Evolutionary conservation across 1,140 invertebrate species (phyloP).

Genomic region (Probaryconus sp.): DNA sequence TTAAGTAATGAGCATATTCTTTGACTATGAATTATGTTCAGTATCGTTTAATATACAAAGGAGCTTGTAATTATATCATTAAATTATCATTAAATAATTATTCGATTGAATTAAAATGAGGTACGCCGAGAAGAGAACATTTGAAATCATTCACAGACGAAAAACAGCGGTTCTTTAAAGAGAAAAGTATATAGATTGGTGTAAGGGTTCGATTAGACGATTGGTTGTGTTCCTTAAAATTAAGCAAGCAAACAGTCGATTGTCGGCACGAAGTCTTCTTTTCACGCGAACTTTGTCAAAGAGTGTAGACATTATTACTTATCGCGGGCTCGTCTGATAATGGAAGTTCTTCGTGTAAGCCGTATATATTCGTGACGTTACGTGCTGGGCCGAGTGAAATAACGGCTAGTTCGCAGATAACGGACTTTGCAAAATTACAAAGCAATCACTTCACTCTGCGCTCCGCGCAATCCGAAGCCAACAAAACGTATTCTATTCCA

Average conservation of each 20-base stretch:
- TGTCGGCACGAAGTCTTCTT: constrained; percentile 24
- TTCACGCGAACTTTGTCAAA: constrained; percentile 18
- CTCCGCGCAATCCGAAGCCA: constrained; percentile 41
- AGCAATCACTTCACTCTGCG: constrained; percentile 46
- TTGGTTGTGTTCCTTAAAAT: constrained; percentile 34
- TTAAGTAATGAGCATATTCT: no score
- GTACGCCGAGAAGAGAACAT: no score
- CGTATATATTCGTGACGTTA: constrained; percentile 47
- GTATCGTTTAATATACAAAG: no score
- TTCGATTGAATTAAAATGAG: no score
- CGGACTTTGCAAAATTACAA: constrained; percentile 57
- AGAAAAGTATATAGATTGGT: constrained; percentile 4
- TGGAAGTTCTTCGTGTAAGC: constrained; percentile 39
- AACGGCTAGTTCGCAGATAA: constrained; percentile 49
- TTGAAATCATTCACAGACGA: neutral
- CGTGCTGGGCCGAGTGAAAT: constrained; percentile 21
- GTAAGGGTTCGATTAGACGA: constrained; percentile 13
- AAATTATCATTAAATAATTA: no score
- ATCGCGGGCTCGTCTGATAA: constrained; percentile 39
- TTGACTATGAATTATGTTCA: no score
- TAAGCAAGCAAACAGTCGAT: constrained; percentile 33
- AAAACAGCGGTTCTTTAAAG: constrained; percentile 2
- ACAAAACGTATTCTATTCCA: constrained; percentile 55
- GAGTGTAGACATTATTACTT: constrained; percentile 47
- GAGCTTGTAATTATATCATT: no score